These are phyloP conservation scores for Melanocharis versteri DNA, from an alignment of 2,113 vertebrate species.

Conservation along the genomic window DNA sequence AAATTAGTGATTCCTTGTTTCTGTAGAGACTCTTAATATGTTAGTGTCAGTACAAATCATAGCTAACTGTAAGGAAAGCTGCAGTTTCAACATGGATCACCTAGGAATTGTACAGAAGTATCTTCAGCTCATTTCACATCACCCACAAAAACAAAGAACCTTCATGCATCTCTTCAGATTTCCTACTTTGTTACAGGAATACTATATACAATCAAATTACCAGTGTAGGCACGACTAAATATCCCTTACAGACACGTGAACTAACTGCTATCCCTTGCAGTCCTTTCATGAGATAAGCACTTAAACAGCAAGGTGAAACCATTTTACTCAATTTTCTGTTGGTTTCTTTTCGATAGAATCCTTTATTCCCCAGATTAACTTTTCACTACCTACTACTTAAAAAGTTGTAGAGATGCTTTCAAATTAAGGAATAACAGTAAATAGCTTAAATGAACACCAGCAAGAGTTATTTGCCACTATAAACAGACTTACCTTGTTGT, in stretches of 20 bases:
- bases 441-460: background rate
- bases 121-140: background rate
- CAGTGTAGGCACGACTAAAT: background rate
- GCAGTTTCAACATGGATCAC: background rate
- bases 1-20: background rate
- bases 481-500: conserved; percentile 30
- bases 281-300: background rate
- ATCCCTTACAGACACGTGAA: background rate
- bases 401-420: background rate
- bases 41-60: background rate
- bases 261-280: background rate
- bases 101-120: background rate
- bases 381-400: background rate
- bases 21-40: background rate
- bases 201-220: background rate
- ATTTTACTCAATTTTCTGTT: background rate
- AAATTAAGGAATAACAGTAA: background rate
- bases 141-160: background rate
- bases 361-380: background rate
- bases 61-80: background rate
- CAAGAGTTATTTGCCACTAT: background rate
- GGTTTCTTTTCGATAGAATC: background rate
- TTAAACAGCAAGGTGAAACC: background rate
- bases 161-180: background rate
- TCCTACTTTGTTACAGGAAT: background rate